A percentile compares a stretch with the other conserved stretches of the same genome.
Evolutionary conservation across 2,888 invertebrate genomes (phyloP).

Genomic region (Agrochola lota): DNA sequence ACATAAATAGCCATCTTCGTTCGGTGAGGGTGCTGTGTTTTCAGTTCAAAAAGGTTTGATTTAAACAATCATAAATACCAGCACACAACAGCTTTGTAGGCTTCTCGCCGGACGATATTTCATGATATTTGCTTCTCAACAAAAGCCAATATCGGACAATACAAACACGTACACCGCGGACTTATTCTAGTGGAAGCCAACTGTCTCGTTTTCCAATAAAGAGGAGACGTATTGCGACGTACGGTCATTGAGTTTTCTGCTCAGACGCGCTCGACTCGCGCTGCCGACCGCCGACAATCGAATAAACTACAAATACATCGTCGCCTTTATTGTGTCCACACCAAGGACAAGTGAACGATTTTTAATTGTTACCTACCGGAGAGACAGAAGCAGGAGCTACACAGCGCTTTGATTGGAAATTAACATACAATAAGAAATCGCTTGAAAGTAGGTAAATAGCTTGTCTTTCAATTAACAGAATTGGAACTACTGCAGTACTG

Average conservation of each 20-base stretch:
- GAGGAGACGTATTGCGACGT: conserved; percentile 85
- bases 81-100: conserved; percentile 38
- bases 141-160: conserved; percentile 83
- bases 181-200: conserved; percentile 84
- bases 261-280: conserved; percentile 78
- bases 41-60: conserved; percentile 52
- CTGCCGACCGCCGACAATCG: conserved; percentile 72
- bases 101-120: conserved; percentile 73
- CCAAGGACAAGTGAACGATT: conserved; percentile 26
- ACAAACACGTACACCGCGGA: conserved; percentile 82
- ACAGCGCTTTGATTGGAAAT: background rate
- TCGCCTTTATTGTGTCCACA: conserved; percentile 51
- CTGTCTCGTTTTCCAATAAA: conserved; percentile 89
- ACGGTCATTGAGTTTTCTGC: conserved; percentile 87
- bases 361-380: conserved; percentile 45
- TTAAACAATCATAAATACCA: conserved; percentile 63
- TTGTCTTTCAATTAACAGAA: conserved; percentile 25
- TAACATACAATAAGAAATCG: conserved; percentile 10
- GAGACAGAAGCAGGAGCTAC: conserved; percentile 1
- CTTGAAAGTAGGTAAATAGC: conserved; percentile 10
- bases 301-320: conserved; percentile 70
- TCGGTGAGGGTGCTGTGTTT: conserved; percentile 14
- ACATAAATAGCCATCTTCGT: conserved; percentile 71
- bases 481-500: conserved; percentile 33
- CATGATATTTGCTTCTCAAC: conserved; percentile 79